Conservation (phyloP, 37 sponge, comb jelly and placozoan genomes). For the Hormiphora californensis region DNA sequence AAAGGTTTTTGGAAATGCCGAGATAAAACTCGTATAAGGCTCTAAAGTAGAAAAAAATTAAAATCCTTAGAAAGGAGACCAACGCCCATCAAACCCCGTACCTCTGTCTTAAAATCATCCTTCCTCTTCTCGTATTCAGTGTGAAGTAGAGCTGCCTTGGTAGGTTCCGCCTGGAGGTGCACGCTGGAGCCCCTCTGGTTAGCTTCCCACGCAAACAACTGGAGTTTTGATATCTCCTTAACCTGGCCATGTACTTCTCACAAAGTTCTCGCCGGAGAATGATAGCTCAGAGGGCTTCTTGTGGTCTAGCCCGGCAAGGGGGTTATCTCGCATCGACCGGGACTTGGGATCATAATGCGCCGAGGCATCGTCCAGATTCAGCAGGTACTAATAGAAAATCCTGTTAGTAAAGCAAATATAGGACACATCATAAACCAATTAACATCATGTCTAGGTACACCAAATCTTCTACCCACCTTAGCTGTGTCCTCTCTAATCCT, state of each 20-base stretch:
- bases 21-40: no score
- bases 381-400: conserved; percentile 61
- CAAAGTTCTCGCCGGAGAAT: conserved; percentile 95
- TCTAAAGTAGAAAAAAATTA: no score
- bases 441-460: no score
- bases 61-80: no score
- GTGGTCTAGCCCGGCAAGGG: conserved; percentile 64
- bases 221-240: conserved; percentile 74
- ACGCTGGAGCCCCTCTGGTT: conserved; percentile 84
- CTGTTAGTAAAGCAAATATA: neutral
- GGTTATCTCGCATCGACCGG: conserved; percentile 94
- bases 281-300: conserved; percentile 67
- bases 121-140: conserved; percentile 77
- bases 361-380: conserved; percentile 79
- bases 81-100: neutral
- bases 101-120: conserved; percentile 71
- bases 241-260: conserved; percentile 73
- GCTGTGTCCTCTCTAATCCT: conserved; percentile 96
- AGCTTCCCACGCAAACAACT: conserved; percentile 99
- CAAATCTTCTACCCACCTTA: conserved; percentile 58
- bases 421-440: no score
- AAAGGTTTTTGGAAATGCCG: no score
- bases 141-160: conserved; percentile 87
- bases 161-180: conserved; percentile 90
- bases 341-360: conserved; percentile 98